phyloP scores from a whole-genome alignment of 2,888 invertebrate species.

The Pseudolycoriella hygida region DNA sequence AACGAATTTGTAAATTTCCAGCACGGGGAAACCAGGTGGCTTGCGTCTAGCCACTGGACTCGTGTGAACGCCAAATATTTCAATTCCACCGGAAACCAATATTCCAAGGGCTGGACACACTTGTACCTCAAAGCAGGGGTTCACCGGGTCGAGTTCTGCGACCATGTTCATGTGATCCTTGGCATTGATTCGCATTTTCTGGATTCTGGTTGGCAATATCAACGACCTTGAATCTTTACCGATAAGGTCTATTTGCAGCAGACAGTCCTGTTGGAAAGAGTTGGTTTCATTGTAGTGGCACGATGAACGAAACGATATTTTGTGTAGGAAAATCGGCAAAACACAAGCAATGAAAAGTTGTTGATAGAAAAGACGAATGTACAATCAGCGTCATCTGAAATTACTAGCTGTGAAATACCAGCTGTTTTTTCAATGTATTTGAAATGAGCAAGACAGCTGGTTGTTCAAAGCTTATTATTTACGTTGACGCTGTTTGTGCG shows the following conservation, averaged over 20 bases:
- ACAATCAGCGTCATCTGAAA: too few species aligned
- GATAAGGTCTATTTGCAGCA: constrained; percentile 67
- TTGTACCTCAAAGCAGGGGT: constrained; percentile 20
- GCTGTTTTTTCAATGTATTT: too few species aligned
- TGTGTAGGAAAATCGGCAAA: too few species aligned
- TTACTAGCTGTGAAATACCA: too few species aligned
- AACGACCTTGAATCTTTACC: constrained; percentile 49
- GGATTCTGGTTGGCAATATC: constrained; percentile 47
- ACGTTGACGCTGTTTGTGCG: too few species aligned
- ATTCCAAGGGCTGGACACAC: constrained; percentile 19
- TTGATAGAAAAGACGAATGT: too few species aligned
- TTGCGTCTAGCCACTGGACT: constrained; percentile 51
- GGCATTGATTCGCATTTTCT: constrained; percentile 50
- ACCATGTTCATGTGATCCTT: constrained; percentile 37
- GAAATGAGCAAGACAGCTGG: too few species aligned
- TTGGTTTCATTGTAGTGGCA: too few species aligned
- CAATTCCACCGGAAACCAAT: constrained; percentile 53
- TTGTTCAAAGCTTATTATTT: too few species aligned
- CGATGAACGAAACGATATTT: too few species aligned
- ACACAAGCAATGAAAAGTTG: too few species aligned
- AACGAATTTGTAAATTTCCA: constrained; percentile 59
- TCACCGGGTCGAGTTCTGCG: constrained; percentile 22
- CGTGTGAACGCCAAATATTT: constrained; percentile 40
- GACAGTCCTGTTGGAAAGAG: constrained; percentile 56
- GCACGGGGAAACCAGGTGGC: constrained; percentile 50